A percentile compares a stretch with the other conserved stretches of the same genome.
These are phyloP conservation scores for Gastrophryne carolinensis DNA, from an alignment of 2,797 vertebrate species.

Conservation along the genomic window DNA sequence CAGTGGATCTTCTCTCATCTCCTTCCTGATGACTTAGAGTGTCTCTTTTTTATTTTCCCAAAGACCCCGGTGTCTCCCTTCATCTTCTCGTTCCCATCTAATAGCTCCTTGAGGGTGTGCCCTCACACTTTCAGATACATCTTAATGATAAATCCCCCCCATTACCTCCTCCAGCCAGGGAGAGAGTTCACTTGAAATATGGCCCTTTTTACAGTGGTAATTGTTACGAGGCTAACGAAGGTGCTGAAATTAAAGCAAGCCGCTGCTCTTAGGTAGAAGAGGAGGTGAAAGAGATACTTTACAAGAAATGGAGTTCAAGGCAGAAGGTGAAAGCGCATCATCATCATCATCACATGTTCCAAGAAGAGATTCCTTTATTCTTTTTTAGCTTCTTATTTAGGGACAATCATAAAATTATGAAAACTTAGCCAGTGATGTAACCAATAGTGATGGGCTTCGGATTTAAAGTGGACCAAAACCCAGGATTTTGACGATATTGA, in stretches of 20 bases:
- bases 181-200: slow-evolving; percentile 50
- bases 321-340: not conserved
- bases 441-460: too few species aligned
- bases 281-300: not conserved
- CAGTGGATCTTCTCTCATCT: slow-evolving; percentile 10
- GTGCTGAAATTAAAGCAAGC: slow-evolving; percentile 23
- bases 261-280: slow-evolving; percentile 8
- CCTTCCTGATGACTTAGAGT: slow-evolving; percentile 19
- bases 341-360: too few species aligned
- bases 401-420: too few species aligned
- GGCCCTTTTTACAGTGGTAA: slow-evolving; percentile 43
- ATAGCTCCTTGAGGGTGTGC: slow-evolving; percentile 51
- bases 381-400: too few species aligned
- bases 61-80: slow-evolving; percentile 39
- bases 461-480: too few species aligned
- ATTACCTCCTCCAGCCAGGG: slow-evolving; percentile 46
- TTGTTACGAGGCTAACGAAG: slow-evolving; percentile 34
- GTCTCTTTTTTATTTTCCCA: slow-evolving; percentile 8
- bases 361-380: too few species aligned
- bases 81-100: slow-evolving; percentile 48
- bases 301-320: not conserved
- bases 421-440: too few species aligned
- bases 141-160: slow-evolving; percentile 50
- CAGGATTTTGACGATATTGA: too few species aligned
- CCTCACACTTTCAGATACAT: slow-evolving; percentile 44